A percentile compares a stretch with the other conserved stretches of the same genome.
Evolutionary conservation across 2,113 vertebrate species (phyloP).

Genomic region (Columba livia): DNA sequence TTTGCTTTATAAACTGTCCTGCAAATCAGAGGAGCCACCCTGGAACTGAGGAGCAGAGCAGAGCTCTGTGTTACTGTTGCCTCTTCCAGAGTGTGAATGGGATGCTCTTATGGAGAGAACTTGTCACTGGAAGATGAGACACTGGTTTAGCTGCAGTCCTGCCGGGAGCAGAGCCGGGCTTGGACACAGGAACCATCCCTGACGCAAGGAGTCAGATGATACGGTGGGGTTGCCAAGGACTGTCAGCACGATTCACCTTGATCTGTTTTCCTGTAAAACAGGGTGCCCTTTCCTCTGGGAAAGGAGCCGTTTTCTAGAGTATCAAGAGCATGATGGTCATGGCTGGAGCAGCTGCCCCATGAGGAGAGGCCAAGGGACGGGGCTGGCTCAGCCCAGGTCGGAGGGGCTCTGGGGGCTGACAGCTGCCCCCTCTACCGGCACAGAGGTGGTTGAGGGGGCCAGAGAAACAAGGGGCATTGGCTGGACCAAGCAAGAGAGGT

Average conservation of each 20-base stretch:
- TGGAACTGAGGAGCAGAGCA: not conserved
- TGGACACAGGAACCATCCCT: not conserved
- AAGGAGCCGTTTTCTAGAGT: not conserved
- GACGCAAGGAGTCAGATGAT: not conserved
- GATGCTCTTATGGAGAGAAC: not conserved
- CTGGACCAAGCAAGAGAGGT: not conserved
- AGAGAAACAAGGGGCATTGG: not conserved
- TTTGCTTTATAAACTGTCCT: not conserved
- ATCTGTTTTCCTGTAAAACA: not conserved
- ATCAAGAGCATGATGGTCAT: not conserved
- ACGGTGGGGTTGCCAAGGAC: not conserved
- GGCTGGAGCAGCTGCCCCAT: rapidly evolving
- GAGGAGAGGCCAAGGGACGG: rapidly evolving
- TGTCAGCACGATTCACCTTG: not conserved
- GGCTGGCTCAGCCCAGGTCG: not conserved
- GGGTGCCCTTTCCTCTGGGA: not conserved
- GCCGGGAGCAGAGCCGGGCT: not conserved
- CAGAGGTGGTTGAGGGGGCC: not conserved
- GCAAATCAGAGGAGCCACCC: not conserved
- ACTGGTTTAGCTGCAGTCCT: not conserved
- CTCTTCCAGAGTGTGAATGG: not conserved
- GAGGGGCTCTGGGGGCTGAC: not conserved
- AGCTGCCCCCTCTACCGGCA: rapidly evolving
- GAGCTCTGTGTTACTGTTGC: not conserved
- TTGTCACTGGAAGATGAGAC: not conserved